Conservation (phyloP, 2,113 vertebrate species). For the Pontoporia blainvillei region DNA sequence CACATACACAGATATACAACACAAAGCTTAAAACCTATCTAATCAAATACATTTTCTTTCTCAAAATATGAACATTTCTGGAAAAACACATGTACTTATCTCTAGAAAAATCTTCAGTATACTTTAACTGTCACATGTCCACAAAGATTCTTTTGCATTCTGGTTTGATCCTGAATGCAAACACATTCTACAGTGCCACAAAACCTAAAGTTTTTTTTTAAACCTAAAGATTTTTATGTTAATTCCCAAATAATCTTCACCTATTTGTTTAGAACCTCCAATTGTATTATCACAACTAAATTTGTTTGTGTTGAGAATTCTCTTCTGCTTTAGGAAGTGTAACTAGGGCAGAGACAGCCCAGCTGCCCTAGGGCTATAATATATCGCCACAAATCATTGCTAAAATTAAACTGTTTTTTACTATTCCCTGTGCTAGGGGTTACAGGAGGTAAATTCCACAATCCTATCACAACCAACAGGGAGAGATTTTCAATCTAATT, state of each 20-base stretch:
- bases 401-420: constrained; percentile 15
- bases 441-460: neutral
- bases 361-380: neutral
- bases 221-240: neutral
- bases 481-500: neutral
- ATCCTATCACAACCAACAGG: neutral
- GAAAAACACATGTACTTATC: neutral
- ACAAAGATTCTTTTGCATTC: neutral
- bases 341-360: neutral
- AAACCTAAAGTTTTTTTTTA: neutral
- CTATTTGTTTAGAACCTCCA: neutral
- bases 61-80: neutral
- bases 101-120: neutral
- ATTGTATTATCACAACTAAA: neutral
- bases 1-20: neutral
- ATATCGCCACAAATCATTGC: neutral
- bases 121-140: neutral
- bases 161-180: constrained; percentile 13
- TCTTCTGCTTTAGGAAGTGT: neutral
- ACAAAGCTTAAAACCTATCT: neutral
- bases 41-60: constrained; percentile 13
- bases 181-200: neutral
- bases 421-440: neutral
- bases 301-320: neutral
- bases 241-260: constrained; percentile 1